These are phyloP conservation scores for Chloromyia formosa DNA, from an alignment of 2,888 invertebrate genomes.

Conservation along the genomic window DNA sequence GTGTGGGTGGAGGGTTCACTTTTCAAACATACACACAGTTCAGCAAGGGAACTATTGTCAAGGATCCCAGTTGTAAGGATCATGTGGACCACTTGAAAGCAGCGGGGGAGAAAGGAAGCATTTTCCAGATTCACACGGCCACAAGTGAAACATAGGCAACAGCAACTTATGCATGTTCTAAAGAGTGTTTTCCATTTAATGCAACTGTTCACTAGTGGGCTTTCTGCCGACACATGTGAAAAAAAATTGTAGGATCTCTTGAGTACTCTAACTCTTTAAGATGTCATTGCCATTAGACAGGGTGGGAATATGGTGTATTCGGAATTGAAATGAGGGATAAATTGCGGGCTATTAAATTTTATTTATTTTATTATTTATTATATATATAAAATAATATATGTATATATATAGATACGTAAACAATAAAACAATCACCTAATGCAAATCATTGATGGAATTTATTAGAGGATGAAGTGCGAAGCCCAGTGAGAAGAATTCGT, in stretches of 20 bases:
- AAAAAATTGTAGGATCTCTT: conserved; percentile 1
- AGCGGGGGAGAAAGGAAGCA: background rate
- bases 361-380: no score
- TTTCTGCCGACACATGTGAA: conserved; percentile 18
- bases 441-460: no score
- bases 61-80: background rate
- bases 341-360: no score
- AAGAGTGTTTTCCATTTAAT: conserved; percentile 38
- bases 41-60: background rate
- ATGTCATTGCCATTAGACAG: conserved; percentile 29
- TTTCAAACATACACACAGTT: no score
- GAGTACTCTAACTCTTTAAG: conserved; percentile 22
- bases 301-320: background rate
- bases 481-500: no score
- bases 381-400: no score
- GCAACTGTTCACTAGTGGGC: conserved; percentile 30
- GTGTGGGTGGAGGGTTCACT: no score
- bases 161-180: conserved; percentile 37
- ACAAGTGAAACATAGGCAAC: conserved; percentile 7
- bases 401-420: no score
- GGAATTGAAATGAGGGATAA: no score
- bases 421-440: no score
- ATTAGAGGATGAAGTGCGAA: no score
- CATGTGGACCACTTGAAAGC: background rate
- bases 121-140: background rate